Base-by-base conservation (phyloP, 2,113 vertebrate genomes). In the Tachuris rubrigastra region DNA sequence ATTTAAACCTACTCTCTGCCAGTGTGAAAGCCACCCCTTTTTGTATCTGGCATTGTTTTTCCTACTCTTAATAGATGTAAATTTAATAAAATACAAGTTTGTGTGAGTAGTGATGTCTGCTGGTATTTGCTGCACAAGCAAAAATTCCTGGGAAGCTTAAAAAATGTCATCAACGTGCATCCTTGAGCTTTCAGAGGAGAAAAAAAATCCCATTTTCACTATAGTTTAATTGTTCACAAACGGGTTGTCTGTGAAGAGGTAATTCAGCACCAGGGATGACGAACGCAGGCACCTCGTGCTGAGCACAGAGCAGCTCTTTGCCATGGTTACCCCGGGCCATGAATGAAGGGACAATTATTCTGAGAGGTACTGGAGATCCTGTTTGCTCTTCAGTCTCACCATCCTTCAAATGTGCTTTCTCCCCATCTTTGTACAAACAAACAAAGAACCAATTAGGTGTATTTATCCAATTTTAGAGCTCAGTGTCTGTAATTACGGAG, bases 241-340 rank as follows among this genome's bases (percentile, higher is more conserved):
- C 30, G 44, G 62, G 74, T 25, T 91, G 85, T 91, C 74, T 46
- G 85, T 74, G 91, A 60, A 82, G 66, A 77, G 77, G 76, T 82
- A 89, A 90, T 74, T 93, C 35, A 78, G 60, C 22, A 39, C 66
- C n/a, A 33, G 28, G 91, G 63, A 23, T 33, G 39, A 72, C 17
- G 91, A 85, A 85, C 69, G 75, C 4, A 21, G 24, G 24, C 5
- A 74, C 85, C 84, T 72, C 44, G 91, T 53, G 56, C 85, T 17
- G 90, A 59, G 68, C 41, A 28, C 63, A 75, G 12, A 90, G 65
- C 69, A 78, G 89, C 89, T 88, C 76, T 96, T 97, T 95, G 35
- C 89, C 83, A 92, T 96, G 92, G 85, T 87, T 96, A 95, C 94
- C 42, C 63, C 3, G 50, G 69, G 88, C 93, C 94, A 69, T 41